Percentiles rank a stretch among this genome's conserved stretches.
phyloP scores from a whole-genome alignment of 2,797 vertebrate genomes.

The Lagorchestes hirsutus region DNA sequence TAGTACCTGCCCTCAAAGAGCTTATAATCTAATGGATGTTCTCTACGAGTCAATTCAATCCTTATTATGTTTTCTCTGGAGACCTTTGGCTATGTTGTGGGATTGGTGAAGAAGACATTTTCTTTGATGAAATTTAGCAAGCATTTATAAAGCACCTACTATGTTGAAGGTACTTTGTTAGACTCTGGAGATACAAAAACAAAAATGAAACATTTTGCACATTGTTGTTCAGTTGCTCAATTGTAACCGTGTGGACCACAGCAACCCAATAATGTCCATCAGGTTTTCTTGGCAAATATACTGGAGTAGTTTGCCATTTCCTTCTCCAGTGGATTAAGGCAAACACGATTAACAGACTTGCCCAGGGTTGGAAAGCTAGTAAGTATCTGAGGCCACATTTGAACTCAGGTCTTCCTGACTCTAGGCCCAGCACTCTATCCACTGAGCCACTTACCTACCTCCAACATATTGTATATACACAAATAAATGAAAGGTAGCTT shows the following conservation, averaged over 20 bases:
- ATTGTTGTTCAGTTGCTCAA: not conserved
- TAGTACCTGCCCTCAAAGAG: not conserved
- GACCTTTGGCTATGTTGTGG: not conserved
- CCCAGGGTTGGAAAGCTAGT: not conserved
- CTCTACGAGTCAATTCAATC: not conserved
- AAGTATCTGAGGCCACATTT: not conserved
- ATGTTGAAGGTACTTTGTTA: not conserved
- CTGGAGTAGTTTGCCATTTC: not conserved
- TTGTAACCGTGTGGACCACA: not conserved
- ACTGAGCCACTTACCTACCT: not conserved
- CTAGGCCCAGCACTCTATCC: not conserved
- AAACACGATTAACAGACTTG: not conserved
- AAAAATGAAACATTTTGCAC: not conserved
- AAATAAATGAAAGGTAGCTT: not conserved
- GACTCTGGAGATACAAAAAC: not conserved
- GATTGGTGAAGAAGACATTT: not conserved
- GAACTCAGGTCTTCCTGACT: not conserved
- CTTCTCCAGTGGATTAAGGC: not conserved
- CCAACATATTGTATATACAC: not conserved
- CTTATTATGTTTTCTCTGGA: not conserved
- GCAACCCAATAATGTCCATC: too few relatives aligned
- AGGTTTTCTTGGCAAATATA: not conserved
- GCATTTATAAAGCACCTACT: not conserved
- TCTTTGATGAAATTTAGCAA: not conserved
- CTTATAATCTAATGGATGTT: not conserved